Evolutionary conservation across 2,113 vertebrate genomes (phyloP).

Genomic region (Grus americana): DNA sequence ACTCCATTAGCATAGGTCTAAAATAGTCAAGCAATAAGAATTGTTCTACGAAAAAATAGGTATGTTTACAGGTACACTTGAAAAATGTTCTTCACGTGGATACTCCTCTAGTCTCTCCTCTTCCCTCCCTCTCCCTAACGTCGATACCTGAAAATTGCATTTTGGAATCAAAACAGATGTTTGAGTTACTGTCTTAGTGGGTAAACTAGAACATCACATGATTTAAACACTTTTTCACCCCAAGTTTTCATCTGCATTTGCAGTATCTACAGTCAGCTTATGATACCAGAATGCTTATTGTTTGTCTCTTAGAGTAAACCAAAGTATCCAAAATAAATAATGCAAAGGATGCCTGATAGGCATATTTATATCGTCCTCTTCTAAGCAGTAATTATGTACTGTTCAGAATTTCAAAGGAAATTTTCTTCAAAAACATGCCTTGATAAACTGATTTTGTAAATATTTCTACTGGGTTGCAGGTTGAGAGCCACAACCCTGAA

Average conservation of each 20-base stretch:
- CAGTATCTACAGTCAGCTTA: neutral
- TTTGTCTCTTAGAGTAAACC: neutral
- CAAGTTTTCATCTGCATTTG: neutral
- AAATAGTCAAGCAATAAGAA: neutral
- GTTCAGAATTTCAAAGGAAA: neutral
- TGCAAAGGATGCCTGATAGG: neutral
- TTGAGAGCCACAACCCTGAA: neutral
- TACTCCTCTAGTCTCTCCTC: neutral
- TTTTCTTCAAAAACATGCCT: neutral
- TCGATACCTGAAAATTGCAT: neutral
- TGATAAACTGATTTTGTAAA: conserved; percentile 10
- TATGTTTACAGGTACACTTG: neutral
- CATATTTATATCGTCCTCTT: neutral
- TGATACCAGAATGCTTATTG: neutral
- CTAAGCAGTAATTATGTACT: neutral
- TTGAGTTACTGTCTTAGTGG: neutral
- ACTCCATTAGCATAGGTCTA: neutral
- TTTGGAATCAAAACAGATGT: neutral
- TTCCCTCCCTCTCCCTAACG: neutral
- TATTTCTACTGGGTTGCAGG: neutral
- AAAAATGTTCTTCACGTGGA: neutral
- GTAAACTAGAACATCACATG: neutral
- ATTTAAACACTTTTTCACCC: neutral
- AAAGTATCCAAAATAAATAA: neutral
- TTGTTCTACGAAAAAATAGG: neutral